Base-by-base conservation (phyloP, 2,797 vertebrate species). In the Karalla daura region DNA sequence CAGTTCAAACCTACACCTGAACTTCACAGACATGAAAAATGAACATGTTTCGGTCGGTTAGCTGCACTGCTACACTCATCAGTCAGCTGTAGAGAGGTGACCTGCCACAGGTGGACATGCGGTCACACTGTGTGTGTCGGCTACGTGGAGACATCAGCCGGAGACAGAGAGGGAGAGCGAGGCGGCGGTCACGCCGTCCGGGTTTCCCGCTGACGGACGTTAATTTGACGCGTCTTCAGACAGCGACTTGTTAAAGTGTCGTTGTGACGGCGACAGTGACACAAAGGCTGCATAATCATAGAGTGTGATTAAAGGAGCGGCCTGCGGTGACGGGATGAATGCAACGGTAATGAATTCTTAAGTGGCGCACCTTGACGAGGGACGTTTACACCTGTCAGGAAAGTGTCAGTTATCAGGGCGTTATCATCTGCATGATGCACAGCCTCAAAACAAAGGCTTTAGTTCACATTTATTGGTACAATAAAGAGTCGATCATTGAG, bases 381-480 rank as follows among this genome's bases (percentile, higher is more conserved):
- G 40, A 32, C 65, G 74, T 56, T 84, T 45, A 77, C 56, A 62
- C 5, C 21, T 12, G 15, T 53, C 51, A 54, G 43, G 25, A 51
- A 63, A 35, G 14, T 27, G 32, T 55, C 64, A 33, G 49, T 69
- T 55, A 45, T 39, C 37, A 36, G n/a, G n/a, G n/a, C n/a, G n/a
- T n/a, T n/a, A n/a, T n/a, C 1, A 27, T 60, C 44, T 36, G 32
- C 3, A 5, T 43, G 1, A 32, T 17, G 14, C 1, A 12, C 2
- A 15, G n/a, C 17, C 64, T 52, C 15, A 45, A 17, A 74, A 59
- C 50, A 25, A 70, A 61, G 8, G 18, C 81, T 80, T 83, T 55
- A 78, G 69, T 77, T 76, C 51, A 78, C 72, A 74, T 81, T 80
- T 87, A 81, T 85, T 80, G 66, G 69, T 59, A 83, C 86, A 86